phyloP scores from a whole-genome alignment of 2,888 invertebrate genomes.

The Noctua janthina region DNA sequence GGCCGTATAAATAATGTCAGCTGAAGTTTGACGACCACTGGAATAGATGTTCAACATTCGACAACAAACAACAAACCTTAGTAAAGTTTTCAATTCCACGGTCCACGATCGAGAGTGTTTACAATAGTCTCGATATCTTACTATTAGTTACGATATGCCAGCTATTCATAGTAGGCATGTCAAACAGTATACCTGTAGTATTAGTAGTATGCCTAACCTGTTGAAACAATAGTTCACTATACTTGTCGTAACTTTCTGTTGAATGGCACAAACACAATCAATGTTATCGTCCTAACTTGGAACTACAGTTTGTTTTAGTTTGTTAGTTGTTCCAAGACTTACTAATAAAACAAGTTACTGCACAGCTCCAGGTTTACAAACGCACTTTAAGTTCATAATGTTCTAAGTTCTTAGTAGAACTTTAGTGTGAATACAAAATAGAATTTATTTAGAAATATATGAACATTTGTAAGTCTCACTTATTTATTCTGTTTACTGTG shows the following conservation, averaged over 20 bases:
- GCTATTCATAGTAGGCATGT: not conserved
- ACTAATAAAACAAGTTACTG: slow-evolving; percentile 29
- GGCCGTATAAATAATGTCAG: no score
- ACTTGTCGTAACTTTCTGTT: slow-evolving; percentile 32
- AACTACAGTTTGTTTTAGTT: slow-evolving; percentile 4
- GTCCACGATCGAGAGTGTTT: not conserved
- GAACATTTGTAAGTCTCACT: not conserved
- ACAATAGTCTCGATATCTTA: not conserved
- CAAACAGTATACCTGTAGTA: not conserved
- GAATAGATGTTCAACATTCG: not conserved
- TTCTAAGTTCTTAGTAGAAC: slow-evolving; percentile 10
- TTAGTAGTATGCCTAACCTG: not conserved
- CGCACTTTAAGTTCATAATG: slow-evolving; percentile 23
- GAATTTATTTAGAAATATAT: not conserved
- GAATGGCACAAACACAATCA: slow-evolving; percentile 28
- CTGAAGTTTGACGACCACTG: no score
- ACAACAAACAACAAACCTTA: slow-evolving; percentile 3
- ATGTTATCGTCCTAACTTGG: slow-evolving; percentile 35
- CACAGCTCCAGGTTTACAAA: slow-evolving; percentile 2
- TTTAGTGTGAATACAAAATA: not conserved
- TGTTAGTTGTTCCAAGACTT: slow-evolving; percentile 26
- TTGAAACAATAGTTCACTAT: slow-evolving; percentile 23
- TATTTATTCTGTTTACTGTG: not conserved
- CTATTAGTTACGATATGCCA: not conserved
- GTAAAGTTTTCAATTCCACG: not conserved